Evolutionary conservation across 1,140 invertebrate species (phyloP), one percentile per base, ranked within the genome.

Genomic region (Hycleus phaleratus): DNA sequence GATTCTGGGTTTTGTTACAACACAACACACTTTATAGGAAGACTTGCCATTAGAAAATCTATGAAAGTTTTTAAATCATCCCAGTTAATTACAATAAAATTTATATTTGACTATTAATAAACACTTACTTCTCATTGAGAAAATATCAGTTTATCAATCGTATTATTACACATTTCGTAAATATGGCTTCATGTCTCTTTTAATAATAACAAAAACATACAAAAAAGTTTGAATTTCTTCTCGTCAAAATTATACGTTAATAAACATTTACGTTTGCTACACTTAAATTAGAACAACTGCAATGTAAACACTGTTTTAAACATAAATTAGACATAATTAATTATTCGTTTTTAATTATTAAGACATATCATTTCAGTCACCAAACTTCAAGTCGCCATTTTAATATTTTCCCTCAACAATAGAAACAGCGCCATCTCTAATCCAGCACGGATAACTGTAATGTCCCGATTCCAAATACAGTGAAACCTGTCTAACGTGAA

Each of bases 351-450:
- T 32, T 32, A 32, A 32, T 32, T 5, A 32, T 32, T 32, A 7
- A 32, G 32, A 32, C 32, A 32, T 52, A 60, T 56, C 61, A 61
- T 61, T 66, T 32, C 59, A 58, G 59, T 58, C 60, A 68, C 59
- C 60, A 66, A 69, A 71, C 66, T 70, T 65, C 62, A 38, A 46
- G 60, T 62, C 64, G 68, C 69, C 69, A 71, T 71, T 66, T 65
- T 67, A 67, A 56, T 64, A 60, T 61, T 68, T 67, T 46, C 62
- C 65, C 32, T 32, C 64, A 68, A 69, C 66, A 67, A 69, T 65
- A 60, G 54, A 53, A 38, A 9, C 45, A 62, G 63, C 66, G 69
- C 69, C 69, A 71, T 71, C 69, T 71, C 68, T 66, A 25, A 18
- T 26, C 42, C 43, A 46, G 44, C 42, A 45, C 18, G 9, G 26